Percentiles rank a stretch among this genome's conserved stretches.
Evolutionary conservation across 2,888 invertebrate species (phyloP).

Genomic region (Oscheius sp.): DNA sequence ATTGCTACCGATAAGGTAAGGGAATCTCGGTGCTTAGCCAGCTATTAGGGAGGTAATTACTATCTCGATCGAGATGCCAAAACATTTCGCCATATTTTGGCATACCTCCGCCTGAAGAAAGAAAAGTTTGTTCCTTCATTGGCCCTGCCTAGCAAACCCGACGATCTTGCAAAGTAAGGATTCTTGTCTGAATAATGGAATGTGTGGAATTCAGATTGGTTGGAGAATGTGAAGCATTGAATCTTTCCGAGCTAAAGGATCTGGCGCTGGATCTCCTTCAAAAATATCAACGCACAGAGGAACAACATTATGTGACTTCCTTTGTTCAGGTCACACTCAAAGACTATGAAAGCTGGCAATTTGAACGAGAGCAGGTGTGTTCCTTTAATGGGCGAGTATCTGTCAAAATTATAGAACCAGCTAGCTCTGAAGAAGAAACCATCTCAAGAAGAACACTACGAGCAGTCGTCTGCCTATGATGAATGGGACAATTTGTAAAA

Average conservation of each 20-base stretch:
- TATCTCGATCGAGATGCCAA: constrained; percentile 98
- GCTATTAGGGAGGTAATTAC: constrained; percentile 79
- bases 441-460: constrained; percentile 57
- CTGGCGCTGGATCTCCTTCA: constrained; percentile 69
- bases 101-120: constrained; percentile 91
- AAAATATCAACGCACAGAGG: constrained; percentile 71
- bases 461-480: constrained; percentile 65
- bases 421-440: constrained; percentile 64
- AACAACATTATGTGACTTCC: constrained; percentile 70
- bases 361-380: constrained; percentile 67
- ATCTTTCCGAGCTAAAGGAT: constrained; percentile 71
- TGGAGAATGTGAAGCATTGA: constrained; percentile 71
- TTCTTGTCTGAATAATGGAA: background rate
- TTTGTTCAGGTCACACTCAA: constrained; percentile 69
- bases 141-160: constrained; percentile 72
- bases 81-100: constrained; percentile 96
- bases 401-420: constrained; percentile 50
- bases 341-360: constrained; percentile 71
- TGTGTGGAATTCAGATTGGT: constrained; percentile 57
- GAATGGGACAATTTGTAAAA: constrained; percentile 70
- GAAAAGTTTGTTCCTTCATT: constrained; percentile 69
- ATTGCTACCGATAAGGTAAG: constrained; percentile 67
- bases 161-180: constrained; percentile 71
- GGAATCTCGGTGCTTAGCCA: background rate
- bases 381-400: background rate